A percentile compares a stretch with the other conserved stretches of the same genome.
These are phyloP conservation scores for Tarsius wallacei DNA, from an alignment of 2,797 vertebrate species.

Conservation along the genomic window DNA sequence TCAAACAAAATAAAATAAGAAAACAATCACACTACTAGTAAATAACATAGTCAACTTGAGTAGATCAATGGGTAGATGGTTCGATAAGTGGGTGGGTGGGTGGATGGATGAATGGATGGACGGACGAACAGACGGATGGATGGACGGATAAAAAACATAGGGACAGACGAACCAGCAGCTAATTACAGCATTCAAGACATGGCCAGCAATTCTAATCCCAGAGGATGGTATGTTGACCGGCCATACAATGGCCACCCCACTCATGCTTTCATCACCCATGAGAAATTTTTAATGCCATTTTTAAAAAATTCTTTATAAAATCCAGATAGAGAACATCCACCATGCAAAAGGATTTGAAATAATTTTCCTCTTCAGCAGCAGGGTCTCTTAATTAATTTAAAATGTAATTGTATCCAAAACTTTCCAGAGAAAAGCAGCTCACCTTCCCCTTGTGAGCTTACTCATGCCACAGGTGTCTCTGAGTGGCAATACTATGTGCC, in stretches of 20 bases:
- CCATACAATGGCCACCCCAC: neutral
- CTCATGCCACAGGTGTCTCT: neutral
- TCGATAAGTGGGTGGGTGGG: neutral
- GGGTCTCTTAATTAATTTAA: neutral
- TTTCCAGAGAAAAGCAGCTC: conserved; percentile 11
- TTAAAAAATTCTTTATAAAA: conserved; percentile 36
- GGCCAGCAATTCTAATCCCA: neutral
- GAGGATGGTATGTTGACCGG: neutral
- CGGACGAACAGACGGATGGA: no score
- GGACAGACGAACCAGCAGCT: neutral
- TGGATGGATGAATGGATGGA: neutral
- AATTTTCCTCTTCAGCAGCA: neutral
- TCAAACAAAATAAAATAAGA: neutral
- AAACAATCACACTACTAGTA: neutral
- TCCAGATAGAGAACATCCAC: conserved; percentile 9
- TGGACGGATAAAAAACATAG: neutral
- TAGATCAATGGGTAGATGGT: no score
- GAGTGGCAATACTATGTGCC: neutral
- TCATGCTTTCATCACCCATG: neutral
- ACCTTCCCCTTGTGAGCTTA: neutral
- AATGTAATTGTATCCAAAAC: neutral
- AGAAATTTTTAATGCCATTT: neutral
- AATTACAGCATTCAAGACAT: neutral
- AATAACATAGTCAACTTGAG: neutral
- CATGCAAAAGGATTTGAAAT: neutral